phyloP scores from a whole-genome alignment of 1,140 invertebrate genomes.

The Trichonephila clavipes region DNA sequence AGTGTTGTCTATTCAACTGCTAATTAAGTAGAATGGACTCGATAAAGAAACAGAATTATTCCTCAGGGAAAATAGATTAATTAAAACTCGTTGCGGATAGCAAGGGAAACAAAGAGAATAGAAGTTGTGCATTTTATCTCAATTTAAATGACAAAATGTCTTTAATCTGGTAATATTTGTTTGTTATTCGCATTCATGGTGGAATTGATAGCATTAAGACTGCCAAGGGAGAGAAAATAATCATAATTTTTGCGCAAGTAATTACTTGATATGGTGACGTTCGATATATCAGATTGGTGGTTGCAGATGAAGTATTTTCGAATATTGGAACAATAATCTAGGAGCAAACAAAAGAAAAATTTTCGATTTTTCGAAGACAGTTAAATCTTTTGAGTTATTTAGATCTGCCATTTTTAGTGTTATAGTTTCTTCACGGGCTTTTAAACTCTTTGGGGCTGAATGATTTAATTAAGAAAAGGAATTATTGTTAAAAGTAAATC shows the following conservation, averaged over 20 bases:
- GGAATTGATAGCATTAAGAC: background rate
- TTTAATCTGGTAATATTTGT: background rate
- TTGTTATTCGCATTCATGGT: background rate
- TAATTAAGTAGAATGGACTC: constrained; percentile 13
- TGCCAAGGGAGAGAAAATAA: constrained; percentile 1
- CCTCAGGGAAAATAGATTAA: constrained; percentile 37
- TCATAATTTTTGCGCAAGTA: background rate
- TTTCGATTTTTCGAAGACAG: background rate
- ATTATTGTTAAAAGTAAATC: too few relatives aligned
- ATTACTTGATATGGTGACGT: background rate
- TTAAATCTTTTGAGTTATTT: too few relatives aligned
- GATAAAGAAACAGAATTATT: constrained; percentile 30
- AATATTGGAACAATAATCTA: background rate
- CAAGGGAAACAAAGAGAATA: background rate
- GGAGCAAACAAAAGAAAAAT: background rate
- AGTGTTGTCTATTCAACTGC: background rate
- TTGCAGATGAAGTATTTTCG: background rate
- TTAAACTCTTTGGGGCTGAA: too few relatives aligned
- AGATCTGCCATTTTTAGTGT: too few relatives aligned
- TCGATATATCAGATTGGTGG: background rate
- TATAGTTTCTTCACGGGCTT: too few relatives aligned
- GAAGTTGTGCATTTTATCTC: background rate
- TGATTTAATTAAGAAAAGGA: too few relatives aligned
- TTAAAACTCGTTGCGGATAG: background rate
- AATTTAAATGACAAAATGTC: constrained; percentile 1